Evolutionary conservation across 2,797 vertebrate species (phyloP).

Genomic region (Danio tinwini): DNA sequence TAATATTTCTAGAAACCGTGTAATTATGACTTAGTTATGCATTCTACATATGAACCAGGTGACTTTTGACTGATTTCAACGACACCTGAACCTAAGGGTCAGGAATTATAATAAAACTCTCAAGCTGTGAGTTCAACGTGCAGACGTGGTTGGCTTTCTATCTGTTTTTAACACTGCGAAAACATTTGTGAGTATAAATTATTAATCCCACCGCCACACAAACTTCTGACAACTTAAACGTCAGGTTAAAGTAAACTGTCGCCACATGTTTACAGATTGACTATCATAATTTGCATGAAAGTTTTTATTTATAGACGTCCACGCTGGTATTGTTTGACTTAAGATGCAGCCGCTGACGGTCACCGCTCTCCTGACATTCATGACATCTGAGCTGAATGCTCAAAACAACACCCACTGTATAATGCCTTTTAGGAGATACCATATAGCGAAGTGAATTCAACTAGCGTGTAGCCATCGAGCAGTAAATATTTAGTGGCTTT

Average conservation of each 20-base stretch:
- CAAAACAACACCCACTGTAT: slow-evolving; percentile 45
- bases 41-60: not conserved
- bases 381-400: slow-evolving; percentile 39
- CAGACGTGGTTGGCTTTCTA: not conserved
- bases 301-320: not conserved
- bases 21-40: not conserved
- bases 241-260: not conserved
- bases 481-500: not conserved
- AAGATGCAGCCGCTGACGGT: slow-evolving; percentile 8
- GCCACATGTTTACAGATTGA: slow-evolving; percentile 13
- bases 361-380: slow-evolving; percentile 20
- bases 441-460: slow-evolving; percentile 14
- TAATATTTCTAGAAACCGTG: not conserved
- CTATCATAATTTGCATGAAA: not conserved
- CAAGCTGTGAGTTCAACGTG: not conserved
- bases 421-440: not conserved
- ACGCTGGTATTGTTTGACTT: slow-evolving; percentile 21
- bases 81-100: not conserved
- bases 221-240: slow-evolving; percentile 31
- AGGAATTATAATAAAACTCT: not conserved
- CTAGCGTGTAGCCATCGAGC: not conserved
- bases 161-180: not conserved
- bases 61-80: not conserved
- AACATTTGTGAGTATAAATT: not conserved
- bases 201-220: not conserved